phyloP scores from a whole-genome alignment of 2,113 vertebrate genomes.

The Sander vitreus region DNA sequence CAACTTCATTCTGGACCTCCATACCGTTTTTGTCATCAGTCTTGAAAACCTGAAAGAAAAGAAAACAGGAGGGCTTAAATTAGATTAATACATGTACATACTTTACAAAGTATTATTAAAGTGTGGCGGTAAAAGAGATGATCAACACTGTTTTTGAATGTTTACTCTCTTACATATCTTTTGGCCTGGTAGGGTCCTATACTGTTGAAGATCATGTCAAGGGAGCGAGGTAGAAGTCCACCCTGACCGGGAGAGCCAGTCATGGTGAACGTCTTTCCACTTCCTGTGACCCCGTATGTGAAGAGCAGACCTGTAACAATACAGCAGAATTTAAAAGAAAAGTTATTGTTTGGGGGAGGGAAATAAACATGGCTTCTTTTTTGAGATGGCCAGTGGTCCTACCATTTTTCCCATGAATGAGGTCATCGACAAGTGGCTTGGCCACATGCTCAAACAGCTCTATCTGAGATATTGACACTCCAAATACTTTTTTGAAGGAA shows the following conservation, averaged over 20 bases:
- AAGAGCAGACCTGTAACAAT: conserved; percentile 91
- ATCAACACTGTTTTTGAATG: not conserved
- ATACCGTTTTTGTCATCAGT: conserved; percentile 96
- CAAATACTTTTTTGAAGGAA: conserved; percentile 96
- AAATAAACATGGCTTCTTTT: not conserved
- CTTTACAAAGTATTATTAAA: not conserved
- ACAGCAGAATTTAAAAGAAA: not conserved
- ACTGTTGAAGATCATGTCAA: conserved; percentile 97
- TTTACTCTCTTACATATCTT: conserved; percentile 87
- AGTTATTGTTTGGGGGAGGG: not conserved
- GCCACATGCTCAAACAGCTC: conserved; percentile 93
- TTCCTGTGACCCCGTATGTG: conserved; percentile 96
- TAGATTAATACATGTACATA: not conserved
- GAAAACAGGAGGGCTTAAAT: not conserved
- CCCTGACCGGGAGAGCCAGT: conserved; percentile 93
- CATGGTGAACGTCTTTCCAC: conserved; percentile 98
- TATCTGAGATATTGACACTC: conserved; percentile 86
- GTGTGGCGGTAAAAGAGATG: not conserved
- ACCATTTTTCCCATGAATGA: conserved; percentile 95
- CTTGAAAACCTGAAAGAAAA: conserved; percentile 90
- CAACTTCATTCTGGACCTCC: conserved; percentile 93
- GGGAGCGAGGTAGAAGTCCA: conserved; percentile 93
- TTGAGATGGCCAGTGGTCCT: conserved; percentile 12
- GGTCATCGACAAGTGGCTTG: conserved; percentile 92
- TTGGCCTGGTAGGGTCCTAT: conserved; percentile 93